A percentile compares a stretch with the other conserved stretches of the same genome.
Conservation (phyloP, 1,140 invertebrate species). For the Listronotus bonariensis region DNA sequence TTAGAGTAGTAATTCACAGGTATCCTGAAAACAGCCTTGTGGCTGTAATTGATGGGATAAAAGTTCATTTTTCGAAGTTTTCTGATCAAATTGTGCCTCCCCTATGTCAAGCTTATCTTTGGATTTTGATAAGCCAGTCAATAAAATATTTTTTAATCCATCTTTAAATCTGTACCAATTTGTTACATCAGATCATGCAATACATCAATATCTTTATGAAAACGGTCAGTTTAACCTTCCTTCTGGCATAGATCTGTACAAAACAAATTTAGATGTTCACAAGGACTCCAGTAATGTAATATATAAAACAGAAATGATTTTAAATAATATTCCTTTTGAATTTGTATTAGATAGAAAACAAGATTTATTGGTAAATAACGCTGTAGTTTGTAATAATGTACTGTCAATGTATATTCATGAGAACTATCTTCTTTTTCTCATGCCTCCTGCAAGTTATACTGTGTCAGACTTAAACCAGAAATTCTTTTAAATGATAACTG, state of each 20-base stretch:
- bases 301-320: background rate
- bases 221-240: background rate
- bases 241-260: background rate
- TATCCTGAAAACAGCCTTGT: constrained; percentile 20
- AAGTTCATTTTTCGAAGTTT: constrained; percentile 37
- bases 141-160: constrained; percentile 32
- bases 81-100: constrained; percentile 39
- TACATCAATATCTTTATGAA: constrained; percentile 3
- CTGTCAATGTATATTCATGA: constrained; percentile 33
- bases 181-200: background rate
- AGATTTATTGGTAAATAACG: constrained; percentile 36
- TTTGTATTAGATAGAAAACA: constrained; percentile 23
- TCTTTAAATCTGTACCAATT: constrained; percentile 16
- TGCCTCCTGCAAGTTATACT: constrained; percentile 22
- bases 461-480: constrained; percentile 9
- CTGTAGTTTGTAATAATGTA: constrained; percentile 27
- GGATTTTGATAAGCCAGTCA: constrained; percentile 34
- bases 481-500: background rate
- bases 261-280: background rate
- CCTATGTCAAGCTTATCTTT: constrained; percentile 21
- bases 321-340: constrained; percentile 7
- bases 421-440: constrained; percentile 39
- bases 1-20: constrained; percentile 30
- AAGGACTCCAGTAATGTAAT: constrained; percentile 1
- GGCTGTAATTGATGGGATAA: constrained; percentile 38